Evolutionary conservation across 2,888 invertebrate genomes (phyloP).

Genomic region (Helicoverpa assulta): DNA sequence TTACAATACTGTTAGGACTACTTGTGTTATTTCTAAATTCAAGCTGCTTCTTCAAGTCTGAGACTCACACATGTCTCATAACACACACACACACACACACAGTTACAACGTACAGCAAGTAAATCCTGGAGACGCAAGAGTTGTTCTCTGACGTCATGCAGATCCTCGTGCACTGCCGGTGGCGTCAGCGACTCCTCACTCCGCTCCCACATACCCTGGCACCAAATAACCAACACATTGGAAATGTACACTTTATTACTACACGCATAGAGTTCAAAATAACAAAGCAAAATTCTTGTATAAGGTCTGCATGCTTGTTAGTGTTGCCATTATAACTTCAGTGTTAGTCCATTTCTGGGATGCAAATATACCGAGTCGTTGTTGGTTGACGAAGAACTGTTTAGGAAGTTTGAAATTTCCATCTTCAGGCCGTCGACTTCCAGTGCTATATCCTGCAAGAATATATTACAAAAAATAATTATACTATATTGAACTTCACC

Average conservation of each 20-base stretch:
- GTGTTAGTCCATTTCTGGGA: constrained; percentile 7
- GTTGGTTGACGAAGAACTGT: constrained; percentile 74
- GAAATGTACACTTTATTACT: constrained; percentile 9
- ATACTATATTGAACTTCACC: not conserved
- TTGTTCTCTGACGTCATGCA: constrained; percentile 77
- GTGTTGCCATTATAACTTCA: constrained; percentile 13
- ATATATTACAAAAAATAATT: not conserved
- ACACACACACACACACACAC: constrained; percentile 22
- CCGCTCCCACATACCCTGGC: constrained; percentile 82
- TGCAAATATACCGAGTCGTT: constrained; percentile 82
- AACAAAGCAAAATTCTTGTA: not conserved
- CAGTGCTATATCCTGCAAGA: constrained; percentile 79
- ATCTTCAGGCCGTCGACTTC: constrained; percentile 83
- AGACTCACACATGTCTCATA: too few relatives aligned
- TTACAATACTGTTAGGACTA: too few relatives aligned
- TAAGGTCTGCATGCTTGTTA: constrained; percentile 14
- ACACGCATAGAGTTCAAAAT: not conserved
- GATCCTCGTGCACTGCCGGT: constrained; percentile 75
- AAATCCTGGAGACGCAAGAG: constrained; percentile 74
- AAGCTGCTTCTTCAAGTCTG: too few relatives aligned
- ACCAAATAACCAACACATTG: constrained; percentile 35
- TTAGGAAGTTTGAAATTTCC: constrained; percentile 83
- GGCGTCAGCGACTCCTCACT: constrained; percentile 67
- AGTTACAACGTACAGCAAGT: constrained; percentile 75
- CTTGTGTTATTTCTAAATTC: not conserved